A percentile compares a stretch with the other conserved stretches of the same genome.
Evolutionary conservation across 1,140 invertebrate species (phyloP).

Genomic region (Bombus confusus): DNA sequence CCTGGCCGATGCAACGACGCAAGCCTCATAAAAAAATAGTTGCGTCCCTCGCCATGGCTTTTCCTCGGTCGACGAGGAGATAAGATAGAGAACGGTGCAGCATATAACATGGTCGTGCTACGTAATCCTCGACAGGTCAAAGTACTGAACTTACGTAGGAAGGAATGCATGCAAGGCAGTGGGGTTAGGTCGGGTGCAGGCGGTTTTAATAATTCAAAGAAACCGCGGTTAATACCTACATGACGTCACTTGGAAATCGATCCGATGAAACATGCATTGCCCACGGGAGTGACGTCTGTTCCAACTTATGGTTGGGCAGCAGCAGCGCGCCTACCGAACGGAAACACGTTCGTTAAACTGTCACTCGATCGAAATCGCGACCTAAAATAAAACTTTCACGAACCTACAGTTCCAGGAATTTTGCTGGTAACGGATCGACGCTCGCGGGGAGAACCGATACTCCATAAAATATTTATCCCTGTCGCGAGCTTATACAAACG

Average conservation of each 20-base stretch:
- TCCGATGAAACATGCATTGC: constrained; percentile 73
- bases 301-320: constrained; percentile 62
- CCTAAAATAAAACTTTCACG: constrained; percentile 54
- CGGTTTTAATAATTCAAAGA: constrained; percentile 64
- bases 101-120: not conserved
- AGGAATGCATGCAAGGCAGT: constrained; percentile 36
- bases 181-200: constrained; percentile 11
- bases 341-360: constrained; percentile 50
- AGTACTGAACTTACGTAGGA: constrained; percentile 61
- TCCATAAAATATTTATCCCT: constrained; percentile 12
- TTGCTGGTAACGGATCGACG: not conserved
- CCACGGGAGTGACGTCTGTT: constrained; percentile 71
- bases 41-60: not conserved
- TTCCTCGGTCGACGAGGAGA: no score
- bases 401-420: constrained; percentile 20
- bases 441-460: not conserved
- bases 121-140: constrained; percentile 60
- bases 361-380: constrained; percentile 50
- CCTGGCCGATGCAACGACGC: not conserved
- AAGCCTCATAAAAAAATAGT: not conserved
- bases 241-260: constrained; percentile 76
- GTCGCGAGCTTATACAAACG: no score
- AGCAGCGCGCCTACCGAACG: not conserved
- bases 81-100: not conserved
- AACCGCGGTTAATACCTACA: constrained; percentile 66